Evolutionary conservation across 2,113 vertebrate genomes (phyloP).

Genomic region (Asarcornis scutulata): DNA sequence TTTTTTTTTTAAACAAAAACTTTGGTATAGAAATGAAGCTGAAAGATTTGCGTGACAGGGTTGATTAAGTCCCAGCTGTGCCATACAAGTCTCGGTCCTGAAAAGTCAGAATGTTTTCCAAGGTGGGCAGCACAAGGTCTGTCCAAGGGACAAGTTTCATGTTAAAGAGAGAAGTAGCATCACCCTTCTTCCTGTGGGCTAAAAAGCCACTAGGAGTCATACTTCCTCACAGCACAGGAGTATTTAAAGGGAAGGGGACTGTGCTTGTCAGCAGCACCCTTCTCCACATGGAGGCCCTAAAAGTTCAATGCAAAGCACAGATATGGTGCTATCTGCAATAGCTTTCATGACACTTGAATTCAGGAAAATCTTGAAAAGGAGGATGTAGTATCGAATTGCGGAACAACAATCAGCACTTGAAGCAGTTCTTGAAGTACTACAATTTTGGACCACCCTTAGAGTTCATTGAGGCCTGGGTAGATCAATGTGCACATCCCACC

Average conservation of each 20-base stretch:
- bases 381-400: not conserved
- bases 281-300: not conserved
- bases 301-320: not conserved
- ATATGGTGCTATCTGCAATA: not conserved
- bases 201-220: not conserved
- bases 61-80: not conserved
- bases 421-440: not conserved
- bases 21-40: conserved; percentile 67
- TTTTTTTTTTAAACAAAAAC: not conserved
- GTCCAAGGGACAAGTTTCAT: not conserved
- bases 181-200: not conserved
- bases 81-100: not conserved
- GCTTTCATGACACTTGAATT: not conserved
- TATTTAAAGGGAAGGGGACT: not conserved
- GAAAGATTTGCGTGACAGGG: conserved; percentile 3
- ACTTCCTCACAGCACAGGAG: not conserved
- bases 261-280: not conserved
- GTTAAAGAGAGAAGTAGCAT: not conserved
- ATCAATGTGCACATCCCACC: not conserved
- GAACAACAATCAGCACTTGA: not conserved
- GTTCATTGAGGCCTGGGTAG: not conserved
- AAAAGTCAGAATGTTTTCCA: not conserved
- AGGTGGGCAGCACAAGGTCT: not conserved
- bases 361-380: not conserved
- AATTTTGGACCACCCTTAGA: not conserved